Conservation (phyloP, 2,888 invertebrate species). For the Perdita meconis region DNA sequence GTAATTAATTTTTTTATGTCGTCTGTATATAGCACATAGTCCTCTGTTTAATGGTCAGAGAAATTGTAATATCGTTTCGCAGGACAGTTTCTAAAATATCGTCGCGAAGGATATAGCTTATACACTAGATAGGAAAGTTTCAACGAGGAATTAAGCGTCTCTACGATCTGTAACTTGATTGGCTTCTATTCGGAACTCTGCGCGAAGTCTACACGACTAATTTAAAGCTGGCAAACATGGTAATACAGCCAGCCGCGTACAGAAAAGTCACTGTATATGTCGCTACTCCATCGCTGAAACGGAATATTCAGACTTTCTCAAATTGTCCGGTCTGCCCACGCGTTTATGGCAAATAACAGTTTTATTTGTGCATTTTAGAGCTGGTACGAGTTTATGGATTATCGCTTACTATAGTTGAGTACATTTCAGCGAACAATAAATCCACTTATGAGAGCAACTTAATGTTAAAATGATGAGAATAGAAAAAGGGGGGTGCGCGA, state of each 20-base stretch:
- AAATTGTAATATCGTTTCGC: not conserved
- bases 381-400: slow-evolving; percentile 48
- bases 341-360: slow-evolving; percentile 73
- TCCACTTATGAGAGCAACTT: slow-evolving; percentile 47
- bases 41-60: not conserved
- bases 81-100: not conserved
- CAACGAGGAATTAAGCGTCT: slow-evolving; percentile 43
- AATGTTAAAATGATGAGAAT: slow-evolving; percentile 29
- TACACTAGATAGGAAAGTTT: slow-evolving; percentile 28
- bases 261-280: slow-evolving; percentile 31
- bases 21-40: too few species aligned
- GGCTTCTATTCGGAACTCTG: slow-evolving; percentile 13
- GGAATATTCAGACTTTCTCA: slow-evolving; percentile 12
- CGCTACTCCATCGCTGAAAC: slow-evolving; percentile 15
- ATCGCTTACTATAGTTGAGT: slow-evolving; percentile 46
- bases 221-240: slow-evolving; percentile 31
- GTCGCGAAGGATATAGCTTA: slow-evolving; percentile 3
- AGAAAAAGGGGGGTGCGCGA: slow-evolving; percentile 1
- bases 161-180: slow-evolving; percentile 34
- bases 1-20: not conserved
- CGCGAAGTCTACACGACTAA: slow-evolving; percentile 20
- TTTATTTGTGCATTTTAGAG: slow-evolving; percentile 67
- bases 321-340: not conserved
- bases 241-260: slow-evolving; percentile 11
- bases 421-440: slow-evolving; percentile 50